These are phyloP conservation scores for Lepas anatifera DNA, from an alignment of 2,888 invertebrate species.

Conservation along the genomic window DNA sequence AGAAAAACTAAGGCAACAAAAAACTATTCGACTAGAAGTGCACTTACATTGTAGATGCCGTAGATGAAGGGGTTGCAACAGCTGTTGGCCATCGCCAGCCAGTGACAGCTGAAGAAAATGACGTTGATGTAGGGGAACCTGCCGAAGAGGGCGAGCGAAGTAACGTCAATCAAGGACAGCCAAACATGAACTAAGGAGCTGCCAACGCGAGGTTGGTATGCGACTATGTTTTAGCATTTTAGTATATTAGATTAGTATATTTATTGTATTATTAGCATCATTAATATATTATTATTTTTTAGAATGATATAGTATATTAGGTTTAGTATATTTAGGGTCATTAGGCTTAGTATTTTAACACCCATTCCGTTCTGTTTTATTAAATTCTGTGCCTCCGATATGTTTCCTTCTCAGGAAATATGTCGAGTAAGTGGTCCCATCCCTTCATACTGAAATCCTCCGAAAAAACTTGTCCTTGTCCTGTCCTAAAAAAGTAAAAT, in stretches of 20 bases:
- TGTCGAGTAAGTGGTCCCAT: too few relatives aligned
- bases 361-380: too few relatives aligned
- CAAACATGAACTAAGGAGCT: too few relatives aligned
- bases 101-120: constrained; percentile 73
- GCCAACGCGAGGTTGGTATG: too few relatives aligned
- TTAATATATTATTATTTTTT: background rate
- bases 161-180: background rate
- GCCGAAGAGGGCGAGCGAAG: constrained; percentile 26
- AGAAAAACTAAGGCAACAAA: background rate
- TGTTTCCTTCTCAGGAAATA: too few relatives aligned
- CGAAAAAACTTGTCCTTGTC: too few relatives aligned
- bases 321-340: background rate
- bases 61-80: constrained; percentile 85
- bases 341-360: too few relatives aligned
- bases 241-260: background rate
- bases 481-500: too few relatives aligned
- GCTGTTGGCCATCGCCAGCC: constrained; percentile 63
- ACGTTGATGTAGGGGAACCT: constrained; percentile 71
- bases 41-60: constrained; percentile 71
- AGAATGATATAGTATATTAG: background rate
- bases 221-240: background rate
- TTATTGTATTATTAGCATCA: background rate
- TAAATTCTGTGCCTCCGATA: too few relatives aligned
- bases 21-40: background rate
- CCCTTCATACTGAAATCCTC: too few relatives aligned